phyloP scores from a whole-genome alignment of 2,797 vertebrate species.

The Chelidonichthys spinosus region DNA sequence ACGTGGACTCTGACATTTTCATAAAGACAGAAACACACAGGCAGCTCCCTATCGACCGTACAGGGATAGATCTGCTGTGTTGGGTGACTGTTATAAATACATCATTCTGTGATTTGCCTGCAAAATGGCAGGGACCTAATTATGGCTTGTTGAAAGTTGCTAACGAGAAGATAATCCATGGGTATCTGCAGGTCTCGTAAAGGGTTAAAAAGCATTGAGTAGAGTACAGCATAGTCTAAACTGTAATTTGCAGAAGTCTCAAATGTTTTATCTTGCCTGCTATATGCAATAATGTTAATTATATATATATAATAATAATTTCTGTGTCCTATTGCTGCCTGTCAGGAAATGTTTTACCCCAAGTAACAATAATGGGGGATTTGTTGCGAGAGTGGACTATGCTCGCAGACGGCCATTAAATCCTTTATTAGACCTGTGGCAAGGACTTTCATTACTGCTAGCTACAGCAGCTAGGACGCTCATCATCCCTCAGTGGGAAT shows the following conservation, averaged over 20 bases:
- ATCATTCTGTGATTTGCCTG: background rate
- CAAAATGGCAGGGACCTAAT: conserved; percentile 15
- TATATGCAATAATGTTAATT: background rate
- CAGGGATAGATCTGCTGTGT: background rate
- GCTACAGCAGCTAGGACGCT: background rate
- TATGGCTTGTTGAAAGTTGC: conserved; percentile 2
- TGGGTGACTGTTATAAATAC: conserved; percentile 6
- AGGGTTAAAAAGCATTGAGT: background rate
- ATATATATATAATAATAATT: too few relatives aligned
- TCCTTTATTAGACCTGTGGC: background rate
- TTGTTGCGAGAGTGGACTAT: background rate
- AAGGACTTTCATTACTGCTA: background rate
- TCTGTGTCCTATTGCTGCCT: too few relatives aligned
- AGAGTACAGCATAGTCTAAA: background rate
- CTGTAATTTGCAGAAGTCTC: background rate
- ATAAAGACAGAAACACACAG: background rate
- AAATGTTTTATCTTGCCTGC: background rate
- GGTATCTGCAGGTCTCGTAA: background rate
- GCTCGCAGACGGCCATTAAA: background rate
- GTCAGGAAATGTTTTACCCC: too few relatives aligned
- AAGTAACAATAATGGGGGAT: background rate
- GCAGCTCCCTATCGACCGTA: background rate
- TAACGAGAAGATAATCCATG: conserved; percentile 5
- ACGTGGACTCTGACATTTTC: conserved; percentile 9
- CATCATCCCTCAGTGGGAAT: background rate